phyloP scores from a whole-genome alignment of 2,888 invertebrate genomes.

The Caenorhabditis virilis region DNA sequence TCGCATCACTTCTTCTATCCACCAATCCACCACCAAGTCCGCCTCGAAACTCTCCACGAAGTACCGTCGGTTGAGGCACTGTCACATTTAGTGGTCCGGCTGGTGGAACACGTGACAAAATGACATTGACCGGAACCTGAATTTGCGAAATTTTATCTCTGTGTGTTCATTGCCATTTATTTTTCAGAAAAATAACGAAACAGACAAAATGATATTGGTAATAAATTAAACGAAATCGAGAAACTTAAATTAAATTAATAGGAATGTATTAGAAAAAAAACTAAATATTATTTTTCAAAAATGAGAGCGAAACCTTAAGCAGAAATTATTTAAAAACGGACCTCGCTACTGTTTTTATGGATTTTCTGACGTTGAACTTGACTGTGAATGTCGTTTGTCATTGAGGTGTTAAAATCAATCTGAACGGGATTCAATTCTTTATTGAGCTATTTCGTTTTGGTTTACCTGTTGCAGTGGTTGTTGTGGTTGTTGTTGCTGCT shows the following conservation, averaged over 20 bases:
- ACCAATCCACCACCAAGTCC: slow-evolving; percentile 16
- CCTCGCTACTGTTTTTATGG: slow-evolving; percentile 11
- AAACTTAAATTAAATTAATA: no score
- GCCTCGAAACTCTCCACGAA: no score
- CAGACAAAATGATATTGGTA: no score
- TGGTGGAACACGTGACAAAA: slow-evolving; percentile 9
- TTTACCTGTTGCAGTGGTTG: slow-evolving; percentile 8
- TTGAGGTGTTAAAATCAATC: slow-evolving; percentile 23
- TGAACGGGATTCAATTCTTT: not conserved
- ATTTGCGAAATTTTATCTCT: slow-evolving; percentile 1
- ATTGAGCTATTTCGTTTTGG: not conserved
- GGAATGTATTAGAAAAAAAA: no score
- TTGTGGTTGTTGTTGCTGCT: slow-evolving; percentile 1
- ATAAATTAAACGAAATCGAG: no score
- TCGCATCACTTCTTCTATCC: slow-evolving; percentile 1
- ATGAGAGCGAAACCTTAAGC: not conserved
- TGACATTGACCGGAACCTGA: slow-evolving; percentile 10
- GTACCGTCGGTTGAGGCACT: no score
- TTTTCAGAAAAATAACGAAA: no score
- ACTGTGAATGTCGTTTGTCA: slow-evolving; percentile 22
- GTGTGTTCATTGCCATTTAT: no score
- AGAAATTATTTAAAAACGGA: slow-evolving; percentile 23
- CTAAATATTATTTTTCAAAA: no score
- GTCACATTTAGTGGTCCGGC: slow-evolving; percentile 4
- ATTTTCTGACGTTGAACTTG: slow-evolving; percentile 33